These are phyloP conservation scores for Elephas maximus DNA, from an alignment of 2,113 vertebrate species.

Conservation along the genomic window DNA sequence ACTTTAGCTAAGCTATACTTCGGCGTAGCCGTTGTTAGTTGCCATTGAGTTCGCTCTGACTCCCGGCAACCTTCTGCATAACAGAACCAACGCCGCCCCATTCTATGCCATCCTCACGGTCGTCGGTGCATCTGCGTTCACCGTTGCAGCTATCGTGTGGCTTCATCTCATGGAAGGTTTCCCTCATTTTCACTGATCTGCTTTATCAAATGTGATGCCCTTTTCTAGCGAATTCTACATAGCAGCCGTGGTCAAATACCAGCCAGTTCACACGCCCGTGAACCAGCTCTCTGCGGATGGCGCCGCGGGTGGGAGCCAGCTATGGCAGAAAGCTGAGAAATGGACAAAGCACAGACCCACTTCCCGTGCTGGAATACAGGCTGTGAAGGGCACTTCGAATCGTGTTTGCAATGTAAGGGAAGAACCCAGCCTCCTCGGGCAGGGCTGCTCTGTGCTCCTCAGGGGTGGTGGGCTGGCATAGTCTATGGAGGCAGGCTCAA, in stretches of 20 bases:
- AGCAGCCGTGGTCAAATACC: accelerated
- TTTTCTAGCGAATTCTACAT: neutral
- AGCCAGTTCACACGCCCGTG: accelerated
- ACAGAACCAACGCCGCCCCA: no score
- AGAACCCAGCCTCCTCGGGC: neutral
- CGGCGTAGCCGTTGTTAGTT: neutral
- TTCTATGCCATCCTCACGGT: no score
- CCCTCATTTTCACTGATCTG: no score
- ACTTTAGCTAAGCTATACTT: neutral
- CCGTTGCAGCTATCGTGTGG: no score
- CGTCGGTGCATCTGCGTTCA: no score
- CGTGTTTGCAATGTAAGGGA: accelerated
- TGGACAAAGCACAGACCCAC: neutral
- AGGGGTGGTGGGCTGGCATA: accelerated
- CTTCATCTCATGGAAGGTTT: no score
- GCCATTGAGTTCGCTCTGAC: no score
- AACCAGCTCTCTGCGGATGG: accelerated
- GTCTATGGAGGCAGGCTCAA: accelerated
- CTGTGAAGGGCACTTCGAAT: accelerated
- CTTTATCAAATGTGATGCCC: no score
- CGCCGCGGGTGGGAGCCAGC: accelerated
- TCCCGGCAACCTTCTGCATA: no score
- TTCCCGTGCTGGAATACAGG: accelerated
- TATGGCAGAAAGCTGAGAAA: accelerated
- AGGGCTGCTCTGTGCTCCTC: accelerated